Conservation (phyloP, 2,113 vertebrate genomes). For the Centrocercus urophasianus region DNA sequence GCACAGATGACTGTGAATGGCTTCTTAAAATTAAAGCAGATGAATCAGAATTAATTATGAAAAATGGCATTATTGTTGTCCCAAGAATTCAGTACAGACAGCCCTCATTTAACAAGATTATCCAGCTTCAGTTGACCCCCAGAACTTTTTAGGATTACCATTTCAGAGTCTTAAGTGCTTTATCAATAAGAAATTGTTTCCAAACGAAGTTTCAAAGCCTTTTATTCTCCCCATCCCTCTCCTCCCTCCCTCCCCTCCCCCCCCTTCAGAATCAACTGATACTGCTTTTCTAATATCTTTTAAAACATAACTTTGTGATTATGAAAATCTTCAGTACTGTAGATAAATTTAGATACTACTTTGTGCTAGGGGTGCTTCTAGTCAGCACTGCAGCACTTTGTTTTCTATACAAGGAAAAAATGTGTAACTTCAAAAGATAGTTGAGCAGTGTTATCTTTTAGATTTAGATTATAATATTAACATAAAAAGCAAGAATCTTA, state of each 20-base stretch:
- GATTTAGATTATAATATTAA: neutral
- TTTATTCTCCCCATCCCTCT: too few relatives aligned
- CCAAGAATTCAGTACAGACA: neutral
- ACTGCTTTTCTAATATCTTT: neutral
- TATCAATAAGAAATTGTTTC: neutral
- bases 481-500: neutral
- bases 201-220: neutral
- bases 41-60: conserved; percentile 56
- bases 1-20: conserved; percentile 23
- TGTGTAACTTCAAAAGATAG: neutral
- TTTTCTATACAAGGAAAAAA: neutral
- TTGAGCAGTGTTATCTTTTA: neutral
- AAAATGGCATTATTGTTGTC: neutral
- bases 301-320: neutral
- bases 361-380: neutral
- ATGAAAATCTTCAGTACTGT: neutral
- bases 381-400: neutral
- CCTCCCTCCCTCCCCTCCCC: too few relatives aligned
- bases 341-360: neutral
- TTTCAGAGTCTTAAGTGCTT: too few relatives aligned
- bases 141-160: neutral
- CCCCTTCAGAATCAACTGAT: neutral
- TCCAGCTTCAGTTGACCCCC: neutral
- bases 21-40: conserved; percentile 51
- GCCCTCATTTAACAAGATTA: conserved; percentile 6